Base-by-base conservation (phyloP, 2,888 invertebrate genomes). In the Drosophila dives region DNA sequence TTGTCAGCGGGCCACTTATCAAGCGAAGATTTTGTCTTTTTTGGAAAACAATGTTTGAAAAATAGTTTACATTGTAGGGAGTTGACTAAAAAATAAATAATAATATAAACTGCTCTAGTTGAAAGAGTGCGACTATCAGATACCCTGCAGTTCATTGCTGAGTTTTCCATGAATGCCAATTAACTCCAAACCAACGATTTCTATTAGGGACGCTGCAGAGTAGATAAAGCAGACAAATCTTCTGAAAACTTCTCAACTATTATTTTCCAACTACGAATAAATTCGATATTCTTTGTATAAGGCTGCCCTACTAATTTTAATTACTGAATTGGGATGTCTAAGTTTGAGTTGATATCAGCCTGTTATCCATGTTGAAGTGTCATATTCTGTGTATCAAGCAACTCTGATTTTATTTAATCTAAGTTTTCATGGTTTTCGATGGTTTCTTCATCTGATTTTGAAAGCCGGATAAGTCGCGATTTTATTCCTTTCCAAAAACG, bases 1-100 rank as follows among this genome's bases (percentile, higher is more conserved):
- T 54, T 65, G 55, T 49, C 66, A 36, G 33, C 7, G 54, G 58
- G 58, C 23, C 48, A 58, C 15, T 15, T 38, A 38, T 49, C 38
- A 36, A 60, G 29, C 36, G 12, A 15, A 4, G 34, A n/a, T 5
- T 15, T 23, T 59, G 26, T 3, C 2, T n/a, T n/a, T 33, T 32
- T 48, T 48, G 36, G 56, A 66, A 76, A 75, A 29, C 29, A 29
- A 29, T 29, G 56, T 72, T 81, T 80, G 36, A 60, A 68, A 80
- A 66, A 80, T 73, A 74, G 72, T 84, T 80, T 70, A 51, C 60
- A 64, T 72, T 53, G 60, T 67, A 68, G 67, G 54, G 60, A 61
- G 72, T 49, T 54, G 50, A 20, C 32, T 11, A 32, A 17, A 58
- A 67, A 23, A 45, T 4, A 7, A 65, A 11, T 2, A 36, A 64